phyloP scores from a whole-genome alignment of 2,888 invertebrate genomes.

The Altica lythri region DNA sequence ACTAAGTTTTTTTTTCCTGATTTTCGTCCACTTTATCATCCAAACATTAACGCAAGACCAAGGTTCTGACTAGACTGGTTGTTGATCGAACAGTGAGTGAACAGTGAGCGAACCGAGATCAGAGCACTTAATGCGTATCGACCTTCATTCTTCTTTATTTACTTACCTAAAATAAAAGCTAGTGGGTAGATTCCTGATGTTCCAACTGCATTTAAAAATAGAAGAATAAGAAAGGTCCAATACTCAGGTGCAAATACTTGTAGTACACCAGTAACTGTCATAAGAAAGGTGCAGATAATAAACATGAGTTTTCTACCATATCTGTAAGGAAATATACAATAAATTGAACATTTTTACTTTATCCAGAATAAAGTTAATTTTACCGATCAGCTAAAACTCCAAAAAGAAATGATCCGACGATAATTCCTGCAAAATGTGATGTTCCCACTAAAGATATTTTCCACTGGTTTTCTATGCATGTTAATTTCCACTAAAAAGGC shows the following conservation, averaged over 20 bases:
- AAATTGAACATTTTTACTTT: background rate
- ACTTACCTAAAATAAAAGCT: slow-evolving; percentile 63
- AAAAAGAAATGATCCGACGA: slow-evolving; percentile 64
- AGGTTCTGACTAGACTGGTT: too few species aligned
- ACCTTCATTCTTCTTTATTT: too few species aligned
- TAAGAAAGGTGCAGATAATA: slow-evolving; percentile 62
- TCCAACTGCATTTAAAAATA: slow-evolving; percentile 65
- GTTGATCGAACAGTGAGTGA: too few species aligned
- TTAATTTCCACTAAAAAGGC: slow-evolving; percentile 61
- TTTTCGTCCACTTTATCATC: too few species aligned
- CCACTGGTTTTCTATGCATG: slow-evolving; percentile 66
- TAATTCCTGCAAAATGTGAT: slow-evolving; percentile 66
- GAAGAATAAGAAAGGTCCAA: slow-evolving; percentile 60
- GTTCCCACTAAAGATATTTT: slow-evolving; percentile 66
- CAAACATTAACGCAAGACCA: too few species aligned
- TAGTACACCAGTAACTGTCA: slow-evolving; percentile 63
- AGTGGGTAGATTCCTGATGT: slow-evolving; percentile 66
- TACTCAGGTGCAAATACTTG: slow-evolving; percentile 63
- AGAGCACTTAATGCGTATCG: too few species aligned
- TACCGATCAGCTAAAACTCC: slow-evolving; percentile 68
- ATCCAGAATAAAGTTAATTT: background rate
- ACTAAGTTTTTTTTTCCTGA: too few species aligned
- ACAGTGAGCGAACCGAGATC: too few species aligned
- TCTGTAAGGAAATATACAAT: slow-evolving; percentile 49
- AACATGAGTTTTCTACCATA: slow-evolving; percentile 66